These are phyloP conservation scores for Drosophila santomea DNA, from an alignment of 1,140 invertebrate species.

Conservation along the genomic window DNA sequence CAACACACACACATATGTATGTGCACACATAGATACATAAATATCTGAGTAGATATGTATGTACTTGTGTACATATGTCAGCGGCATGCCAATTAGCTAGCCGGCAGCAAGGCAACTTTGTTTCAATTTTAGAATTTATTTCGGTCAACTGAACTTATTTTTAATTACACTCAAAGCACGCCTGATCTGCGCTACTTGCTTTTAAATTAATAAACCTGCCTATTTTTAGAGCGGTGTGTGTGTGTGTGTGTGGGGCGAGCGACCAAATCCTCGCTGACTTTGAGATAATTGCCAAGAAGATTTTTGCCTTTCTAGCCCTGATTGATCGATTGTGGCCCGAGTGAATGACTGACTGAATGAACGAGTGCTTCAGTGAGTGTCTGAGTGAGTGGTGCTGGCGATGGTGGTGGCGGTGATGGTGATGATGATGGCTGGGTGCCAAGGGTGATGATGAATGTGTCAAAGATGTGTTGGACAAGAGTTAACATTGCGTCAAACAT, in stretches of 20 bases:
- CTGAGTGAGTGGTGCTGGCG: slow-evolving; percentile 3
- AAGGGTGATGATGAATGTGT: slow-evolving; percentile 54
- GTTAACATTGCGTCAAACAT: slow-evolving; percentile 37
- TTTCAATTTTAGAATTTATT: slow-evolving; percentile 72
- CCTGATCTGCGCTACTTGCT: slow-evolving; percentile 42
- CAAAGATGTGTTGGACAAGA: slow-evolving; percentile 55
- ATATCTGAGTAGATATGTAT: too few relatives aligned
- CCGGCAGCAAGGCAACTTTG: slow-evolving; percentile 53
- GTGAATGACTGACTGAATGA: slow-evolving; percentile 20
- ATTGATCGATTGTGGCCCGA: slow-evolving; percentile 61
- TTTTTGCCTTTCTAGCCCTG: slow-evolving; percentile 27
- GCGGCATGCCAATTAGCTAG: slow-evolving; percentile 74
- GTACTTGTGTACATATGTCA: slow-evolving; percentile 18
- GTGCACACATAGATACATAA: too few relatives aligned
- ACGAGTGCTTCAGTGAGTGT: slow-evolving; percentile 31
- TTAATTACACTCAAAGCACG: slow-evolving; percentile 49
- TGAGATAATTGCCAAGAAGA: slow-evolving; percentile 54
- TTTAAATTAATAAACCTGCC: slow-evolving; percentile 57
- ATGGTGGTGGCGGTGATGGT: too few relatives aligned
- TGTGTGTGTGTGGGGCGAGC: not conserved
- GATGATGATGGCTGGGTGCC: not conserved
- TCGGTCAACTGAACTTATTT: slow-evolving; percentile 75
- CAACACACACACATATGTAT: not conserved
- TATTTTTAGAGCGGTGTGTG: slow-evolving; percentile 28
- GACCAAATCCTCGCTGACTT: slow-evolving; percentile 16